phyloP scores from a whole-genome alignment of 2,113 vertebrate species.

The Bos javanicus region DNA sequence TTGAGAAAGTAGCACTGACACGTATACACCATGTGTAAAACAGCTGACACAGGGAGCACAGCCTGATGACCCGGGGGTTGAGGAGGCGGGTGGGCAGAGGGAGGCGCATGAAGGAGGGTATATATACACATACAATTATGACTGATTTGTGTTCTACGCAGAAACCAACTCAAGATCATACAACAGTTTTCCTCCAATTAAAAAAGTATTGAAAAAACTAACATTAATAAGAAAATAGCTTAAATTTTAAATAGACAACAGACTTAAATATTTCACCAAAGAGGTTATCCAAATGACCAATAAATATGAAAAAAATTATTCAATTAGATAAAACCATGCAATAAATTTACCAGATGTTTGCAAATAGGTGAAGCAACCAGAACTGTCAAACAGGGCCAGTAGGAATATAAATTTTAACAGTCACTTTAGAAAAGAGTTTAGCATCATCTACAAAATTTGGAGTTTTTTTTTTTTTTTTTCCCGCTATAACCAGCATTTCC shows the following conservation, averaged over 20 bases:
- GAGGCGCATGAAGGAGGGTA: neutral
- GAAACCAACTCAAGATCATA: neutral
- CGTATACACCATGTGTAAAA: neutral
- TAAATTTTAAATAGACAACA: neutral
- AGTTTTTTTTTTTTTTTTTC: neutral
- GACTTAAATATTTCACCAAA: neutral
- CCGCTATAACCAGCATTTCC: neutral
- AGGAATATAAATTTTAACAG: neutral
- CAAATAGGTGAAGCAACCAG: neutral
- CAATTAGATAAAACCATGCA: neutral
- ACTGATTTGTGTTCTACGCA: neutral
- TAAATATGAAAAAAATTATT: neutral
- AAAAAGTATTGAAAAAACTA: neutral
- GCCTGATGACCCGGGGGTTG: neutral
- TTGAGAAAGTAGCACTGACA: neutral
- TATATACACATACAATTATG: neutral
- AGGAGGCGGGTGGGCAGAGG: neutral
- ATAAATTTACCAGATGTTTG: neutral
- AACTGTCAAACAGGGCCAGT: neutral
- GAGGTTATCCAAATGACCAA: neutral
- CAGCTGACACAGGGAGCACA: neutral
- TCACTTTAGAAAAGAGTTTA: neutral
- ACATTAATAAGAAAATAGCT: neutral
- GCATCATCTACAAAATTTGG: neutral
- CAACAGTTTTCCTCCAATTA: neutral